Evolutionary conservation across 2,113 vertebrate species (phyloP).

Genomic region (Limnothrissa miodon): DNA sequence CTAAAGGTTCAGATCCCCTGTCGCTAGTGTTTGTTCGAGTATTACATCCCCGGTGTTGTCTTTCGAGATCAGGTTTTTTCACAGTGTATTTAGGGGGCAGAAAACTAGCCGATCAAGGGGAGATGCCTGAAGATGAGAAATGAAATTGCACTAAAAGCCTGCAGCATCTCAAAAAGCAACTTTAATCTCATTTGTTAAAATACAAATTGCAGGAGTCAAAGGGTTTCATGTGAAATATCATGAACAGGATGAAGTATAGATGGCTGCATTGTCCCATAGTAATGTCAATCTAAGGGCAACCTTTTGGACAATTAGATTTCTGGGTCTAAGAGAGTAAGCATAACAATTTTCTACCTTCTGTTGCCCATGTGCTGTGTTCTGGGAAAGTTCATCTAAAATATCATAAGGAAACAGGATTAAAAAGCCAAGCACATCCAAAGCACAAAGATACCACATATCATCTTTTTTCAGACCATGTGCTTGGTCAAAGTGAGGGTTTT

Average conservation of each 20-base stretch:
- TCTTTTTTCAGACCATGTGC: constrained; percentile 47
- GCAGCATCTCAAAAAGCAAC: too few relatives aligned
- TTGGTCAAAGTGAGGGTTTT: constrained; percentile 57
- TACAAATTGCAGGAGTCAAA: neutral
- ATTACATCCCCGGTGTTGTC: too few relatives aligned
- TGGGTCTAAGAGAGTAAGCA: neutral
- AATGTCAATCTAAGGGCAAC: neutral
- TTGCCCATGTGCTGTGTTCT: constrained; percentile 22
- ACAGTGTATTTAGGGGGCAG: too few relatives aligned
- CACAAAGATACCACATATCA: constrained; percentile 53
- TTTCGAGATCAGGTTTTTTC: too few relatives aligned
- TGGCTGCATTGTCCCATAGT: neutral
- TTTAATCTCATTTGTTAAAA: neutral
- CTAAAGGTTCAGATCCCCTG: too few relatives aligned
- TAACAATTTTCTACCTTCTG: neutral
- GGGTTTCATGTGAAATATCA: neutral
- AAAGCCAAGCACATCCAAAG: constrained; percentile 60
- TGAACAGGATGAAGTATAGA: neutral
- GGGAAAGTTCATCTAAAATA: neutral
- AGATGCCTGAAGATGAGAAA: too few relatives aligned
- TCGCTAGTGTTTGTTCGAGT: too few relatives aligned
- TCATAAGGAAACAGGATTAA: constrained; percentile 31
- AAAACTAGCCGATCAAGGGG: too few relatives aligned
- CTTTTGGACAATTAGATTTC: neutral
- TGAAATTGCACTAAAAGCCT: too few relatives aligned